Conservation (phyloP, 2,797 vertebrate genomes). For the Borostomias antarcticus region DNA sequence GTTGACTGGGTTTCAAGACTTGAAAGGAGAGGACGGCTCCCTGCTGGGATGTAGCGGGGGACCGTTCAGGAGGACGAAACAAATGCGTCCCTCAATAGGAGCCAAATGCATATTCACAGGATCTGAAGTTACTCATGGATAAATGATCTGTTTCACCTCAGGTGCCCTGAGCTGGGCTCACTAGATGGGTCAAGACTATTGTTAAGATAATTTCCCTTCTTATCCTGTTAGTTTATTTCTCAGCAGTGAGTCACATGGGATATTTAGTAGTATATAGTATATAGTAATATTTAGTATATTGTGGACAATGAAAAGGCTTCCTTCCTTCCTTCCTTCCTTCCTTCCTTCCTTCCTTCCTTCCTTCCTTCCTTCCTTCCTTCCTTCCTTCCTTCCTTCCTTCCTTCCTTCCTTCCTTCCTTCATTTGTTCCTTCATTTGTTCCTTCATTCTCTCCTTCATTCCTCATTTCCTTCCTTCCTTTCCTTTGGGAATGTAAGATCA, state of each 20-base stretch:
- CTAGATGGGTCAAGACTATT: background rate
- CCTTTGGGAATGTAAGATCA: too few species aligned
- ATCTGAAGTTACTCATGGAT: background rate
- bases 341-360: background rate
- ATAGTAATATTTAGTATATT: background rate
- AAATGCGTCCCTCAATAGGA: background rate
- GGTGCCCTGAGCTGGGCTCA: background rate
- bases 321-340: background rate
- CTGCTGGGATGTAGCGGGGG: background rate
- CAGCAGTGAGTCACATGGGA: background rate
- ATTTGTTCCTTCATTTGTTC: too few species aligned
- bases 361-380: background rate
- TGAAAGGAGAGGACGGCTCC: slow-evolving; percentile 4
- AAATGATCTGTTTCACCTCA: background rate
- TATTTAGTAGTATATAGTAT: background rate
- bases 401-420: background rate
- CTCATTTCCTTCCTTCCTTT: background rate
- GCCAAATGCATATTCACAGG: background rate
- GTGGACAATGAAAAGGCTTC: too few species aligned
- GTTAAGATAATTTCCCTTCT: background rate
- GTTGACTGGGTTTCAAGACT: background rate
- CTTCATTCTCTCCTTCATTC: background rate
- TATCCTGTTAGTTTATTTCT: background rate
- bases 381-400: too few species aligned
- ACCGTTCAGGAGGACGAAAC: background rate